Percentiles rank a stretch among this genome's conserved stretches.
Evolutionary conservation across 2,888 invertebrate genomes (phyloP).

Genomic region (Nephrotoma guestfalica): DNA sequence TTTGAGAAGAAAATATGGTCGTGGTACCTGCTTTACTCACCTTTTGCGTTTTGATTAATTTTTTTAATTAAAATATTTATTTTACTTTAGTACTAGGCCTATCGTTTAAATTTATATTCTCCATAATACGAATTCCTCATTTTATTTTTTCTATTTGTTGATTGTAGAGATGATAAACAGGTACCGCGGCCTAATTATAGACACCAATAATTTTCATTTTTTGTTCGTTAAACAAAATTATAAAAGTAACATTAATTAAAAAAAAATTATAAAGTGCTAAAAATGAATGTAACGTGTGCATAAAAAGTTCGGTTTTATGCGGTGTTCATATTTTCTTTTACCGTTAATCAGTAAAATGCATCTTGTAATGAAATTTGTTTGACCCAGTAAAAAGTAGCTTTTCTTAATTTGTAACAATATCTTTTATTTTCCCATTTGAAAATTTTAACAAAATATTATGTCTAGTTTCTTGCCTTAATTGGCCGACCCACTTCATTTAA

Average conservation of each 20-base stretch:
- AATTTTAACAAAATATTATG: background rate
- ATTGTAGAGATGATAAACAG: constrained; percentile 9
- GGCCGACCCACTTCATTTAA: background rate
- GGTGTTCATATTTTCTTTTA: background rate
- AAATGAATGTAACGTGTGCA: background rate
- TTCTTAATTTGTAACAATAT: background rate
- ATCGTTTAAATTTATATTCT: background rate
- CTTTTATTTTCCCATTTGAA: background rate
- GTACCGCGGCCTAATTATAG: constrained; percentile 11
- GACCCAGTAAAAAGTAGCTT: background rate
- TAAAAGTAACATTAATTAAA: constrained; percentile 1
- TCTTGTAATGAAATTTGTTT: background rate
- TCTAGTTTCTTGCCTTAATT: background rate
- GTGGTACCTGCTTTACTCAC: constrained; percentile 15
- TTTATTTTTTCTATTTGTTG: background rate
- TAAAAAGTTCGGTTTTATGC: background rate
- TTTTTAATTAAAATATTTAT: background rate
- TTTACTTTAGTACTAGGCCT: background rate
- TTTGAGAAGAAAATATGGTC: constrained; percentile 12
- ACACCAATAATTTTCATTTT: constrained; percentile 5
- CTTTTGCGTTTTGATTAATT: constrained; percentile 7
- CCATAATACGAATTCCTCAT: background rate
- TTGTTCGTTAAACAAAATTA: constrained; percentile 4
- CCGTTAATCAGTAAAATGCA: background rate
- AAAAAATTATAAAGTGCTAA: background rate